Base-by-base conservation (phyloP, 2,797 vertebrate genomes). In the Coendou prehensilis region DNA sequence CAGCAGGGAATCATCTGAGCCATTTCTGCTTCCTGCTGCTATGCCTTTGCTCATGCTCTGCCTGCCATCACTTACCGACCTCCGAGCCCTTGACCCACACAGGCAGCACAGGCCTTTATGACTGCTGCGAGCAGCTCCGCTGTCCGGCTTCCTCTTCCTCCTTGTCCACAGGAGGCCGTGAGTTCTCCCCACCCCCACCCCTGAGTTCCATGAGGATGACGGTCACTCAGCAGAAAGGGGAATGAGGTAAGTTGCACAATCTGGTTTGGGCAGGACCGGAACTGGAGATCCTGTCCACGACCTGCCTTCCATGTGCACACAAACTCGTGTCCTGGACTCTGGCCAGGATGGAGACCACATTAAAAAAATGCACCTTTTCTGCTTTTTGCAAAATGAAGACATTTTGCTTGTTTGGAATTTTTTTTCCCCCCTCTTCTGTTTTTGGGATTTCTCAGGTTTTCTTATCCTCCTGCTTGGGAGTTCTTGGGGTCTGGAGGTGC, bases 61-160 rank as follows among this genome's bases (percentile, higher is more conserved):
- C 3, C 47, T 76, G 23, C 47, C 14, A 9, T 78, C 75, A 78
- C 47, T 33, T 18, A 5, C 15, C 75, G 4, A 2, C 26, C 75
- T 78, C 75, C 15, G 0, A 50, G 71, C 41, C 71, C 23, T 28
- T 1, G 10, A 47, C 71, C 71, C 41, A 26, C 41, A 13, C 37
- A 75, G 41, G 20, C 22, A 17, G n/a, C 0, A 18, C 9, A 11
- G 57, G 86, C 50, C 15, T 1, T 4, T 1, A 9, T 0, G 18
- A 56, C 52, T 9, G 30, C 47, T 22, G 52, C 6, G 67, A 64
- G 91, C 23, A 28, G 56, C 81, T 37, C 57, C 41, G n/a, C 41
- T 17, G 15, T 71, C 45, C 26, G 45, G 54, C 57, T 75, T 61
- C n/a, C 8, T 26, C 18, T 64, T 37, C 9, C 30, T 28, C 37